phyloP scores from a whole-genome alignment of 2,888 invertebrate genomes.

The Luperina nickerlii region DNA sequence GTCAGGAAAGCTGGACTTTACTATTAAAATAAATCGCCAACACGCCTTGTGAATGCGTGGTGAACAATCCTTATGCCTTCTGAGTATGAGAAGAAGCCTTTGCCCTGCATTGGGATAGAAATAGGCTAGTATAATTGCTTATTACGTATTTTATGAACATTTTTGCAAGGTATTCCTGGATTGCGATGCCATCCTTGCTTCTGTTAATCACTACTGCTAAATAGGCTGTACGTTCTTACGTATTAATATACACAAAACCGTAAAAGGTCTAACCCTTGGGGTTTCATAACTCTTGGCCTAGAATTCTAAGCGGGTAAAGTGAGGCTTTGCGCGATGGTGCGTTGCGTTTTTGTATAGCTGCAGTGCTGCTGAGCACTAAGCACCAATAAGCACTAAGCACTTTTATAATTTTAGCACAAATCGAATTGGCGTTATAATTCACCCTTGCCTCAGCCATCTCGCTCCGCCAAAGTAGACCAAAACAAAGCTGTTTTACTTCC shows the following conservation, averaged over 20 bases:
- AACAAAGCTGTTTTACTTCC: not conserved
- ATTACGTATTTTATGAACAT: slow-evolving; percentile 67
- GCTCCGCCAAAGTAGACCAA: not conserved
- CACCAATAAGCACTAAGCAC: too few species aligned
- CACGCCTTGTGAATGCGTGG: not conserved
- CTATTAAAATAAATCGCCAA: not conserved
- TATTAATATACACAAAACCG: not conserved
- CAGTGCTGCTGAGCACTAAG: not conserved
- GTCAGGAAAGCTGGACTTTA: not conserved
- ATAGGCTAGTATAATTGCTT: not conserved
- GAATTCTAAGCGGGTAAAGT: not conserved
- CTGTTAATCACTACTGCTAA: not conserved
- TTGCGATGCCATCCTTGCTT: not conserved
- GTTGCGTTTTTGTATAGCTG: not conserved
- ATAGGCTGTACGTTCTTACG: not conserved
- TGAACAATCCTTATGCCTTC: not conserved
- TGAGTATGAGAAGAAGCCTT: not conserved
- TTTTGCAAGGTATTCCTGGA: not conserved
- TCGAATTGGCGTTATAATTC: not conserved
- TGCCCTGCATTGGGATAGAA: not conserved
- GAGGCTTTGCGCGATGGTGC: not conserved
- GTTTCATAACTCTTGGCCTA: not conserved
- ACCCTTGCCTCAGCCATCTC: too few species aligned
- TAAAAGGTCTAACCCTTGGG: not conserved
- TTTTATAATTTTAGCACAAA: not conserved